A percentile compares a stretch with the other conserved stretches of the same genome.
Evolutionary conservation across 2,797 vertebrate genomes (phyloP).

Genomic region (Anguilla obscura): DNA sequence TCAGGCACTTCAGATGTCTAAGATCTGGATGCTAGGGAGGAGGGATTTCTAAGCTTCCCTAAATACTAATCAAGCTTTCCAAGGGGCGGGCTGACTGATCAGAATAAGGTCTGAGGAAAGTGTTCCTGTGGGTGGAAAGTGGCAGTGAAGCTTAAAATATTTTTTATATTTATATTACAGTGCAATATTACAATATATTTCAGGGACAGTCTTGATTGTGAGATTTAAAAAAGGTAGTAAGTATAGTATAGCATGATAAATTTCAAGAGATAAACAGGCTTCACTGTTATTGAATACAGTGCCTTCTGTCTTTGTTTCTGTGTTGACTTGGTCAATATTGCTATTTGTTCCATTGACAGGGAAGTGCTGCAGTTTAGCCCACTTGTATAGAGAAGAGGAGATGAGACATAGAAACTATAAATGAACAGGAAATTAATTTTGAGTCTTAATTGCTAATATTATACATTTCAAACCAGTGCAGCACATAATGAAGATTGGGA

Average conservation of each 20-base stretch:
- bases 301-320: neutral
- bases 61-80: neutral
- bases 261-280: neutral
- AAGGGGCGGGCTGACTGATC: neutral
- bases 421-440: neutral
- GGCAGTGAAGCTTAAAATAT: neutral
- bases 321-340: neutral
- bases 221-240: neutral
- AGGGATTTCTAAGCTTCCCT: neutral
- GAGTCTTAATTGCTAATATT: neutral
- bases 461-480: neutral
- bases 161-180: neutral
- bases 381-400: neutral
- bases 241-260: neutral
- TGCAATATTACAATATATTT: neutral
- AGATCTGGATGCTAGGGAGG: neutral
- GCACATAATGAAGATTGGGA: neutral
- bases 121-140: neutral
- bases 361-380: neutral
- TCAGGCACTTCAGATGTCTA: neutral
- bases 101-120: neutral
- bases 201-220: neutral
- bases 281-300: neutral
- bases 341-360: constrained; percentile 3
- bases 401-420: neutral